Evolutionary conservation across 2,888 invertebrate genomes (phyloP).

Genomic region (Microchrysa polita): DNA sequence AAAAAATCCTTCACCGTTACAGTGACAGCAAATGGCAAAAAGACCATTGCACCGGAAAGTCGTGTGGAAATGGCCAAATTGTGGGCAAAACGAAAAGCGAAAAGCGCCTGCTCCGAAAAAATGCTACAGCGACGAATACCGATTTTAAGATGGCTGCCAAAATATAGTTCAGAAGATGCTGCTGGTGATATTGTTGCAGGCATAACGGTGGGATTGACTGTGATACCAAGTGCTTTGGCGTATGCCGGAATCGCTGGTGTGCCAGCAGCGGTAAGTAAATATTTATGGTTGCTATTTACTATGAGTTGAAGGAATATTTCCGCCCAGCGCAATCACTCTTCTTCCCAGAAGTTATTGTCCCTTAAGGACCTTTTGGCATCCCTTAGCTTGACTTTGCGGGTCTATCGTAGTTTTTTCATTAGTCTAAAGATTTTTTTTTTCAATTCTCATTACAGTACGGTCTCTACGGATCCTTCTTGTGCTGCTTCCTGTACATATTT

Average conservation of each 20-base stretch:
- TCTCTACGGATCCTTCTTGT: slow-evolving; percentile 92
- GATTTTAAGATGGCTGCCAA: slow-evolving; percentile 79
- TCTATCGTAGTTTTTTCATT: too few relatives aligned
- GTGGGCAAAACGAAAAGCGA: slow-evolving; percentile 65
- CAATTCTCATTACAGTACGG: slow-evolving; percentile 73
- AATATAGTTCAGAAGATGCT: slow-evolving; percentile 76
- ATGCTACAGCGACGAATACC: slow-evolving; percentile 79
- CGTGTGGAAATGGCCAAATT: slow-evolving; percentile 58
- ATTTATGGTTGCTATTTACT: too few relatives aligned
- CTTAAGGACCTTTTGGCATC: too few relatives aligned
- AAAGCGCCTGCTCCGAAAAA: slow-evolving; percentile 71
- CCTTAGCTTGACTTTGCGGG: too few relatives aligned
- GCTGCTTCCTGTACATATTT: slow-evolving; percentile 88
- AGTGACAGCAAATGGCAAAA: slow-evolving; percentile 67
- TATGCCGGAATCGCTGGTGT: slow-evolving; percentile 83
- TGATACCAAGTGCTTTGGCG: slow-evolving; percentile 89
- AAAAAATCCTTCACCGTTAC: slow-evolving; percentile 49
- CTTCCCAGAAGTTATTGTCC: too few relatives aligned
- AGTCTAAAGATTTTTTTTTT: slow-evolving; percentile 13
- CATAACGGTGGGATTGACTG: slow-evolving; percentile 90
- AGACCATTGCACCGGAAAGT: slow-evolving; percentile 58
- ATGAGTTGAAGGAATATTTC: too few relatives aligned
- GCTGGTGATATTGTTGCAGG: slow-evolving; percentile 91
- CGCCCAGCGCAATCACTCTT: too few relatives aligned
- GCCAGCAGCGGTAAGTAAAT: slow-evolving; percentile 70